Evolutionary conservation across 2,113 vertebrate genomes (phyloP), one percentile per base, ranked within the genome.

Genomic region (Syngnathus typhle): DNA sequence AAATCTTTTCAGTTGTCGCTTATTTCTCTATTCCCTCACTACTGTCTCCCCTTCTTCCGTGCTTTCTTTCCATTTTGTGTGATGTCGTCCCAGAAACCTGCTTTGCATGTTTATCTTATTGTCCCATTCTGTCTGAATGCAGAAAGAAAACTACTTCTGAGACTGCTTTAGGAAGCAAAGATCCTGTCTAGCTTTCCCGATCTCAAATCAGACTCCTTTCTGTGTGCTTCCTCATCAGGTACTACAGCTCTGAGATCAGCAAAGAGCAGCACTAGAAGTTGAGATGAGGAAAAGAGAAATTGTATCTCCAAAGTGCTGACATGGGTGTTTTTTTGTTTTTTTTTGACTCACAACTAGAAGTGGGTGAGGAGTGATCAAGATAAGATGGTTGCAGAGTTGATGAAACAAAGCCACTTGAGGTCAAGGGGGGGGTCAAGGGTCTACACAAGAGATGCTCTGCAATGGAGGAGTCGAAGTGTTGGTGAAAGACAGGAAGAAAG

Each of bases 151-250:
- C 72, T 38, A 73, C 79, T 81, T 82, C 73, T 78, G 68, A 82
- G 41, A 70, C 46, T 68, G 6, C 79, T 64, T 67, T 1, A 47
- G 74, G 81, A 75, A 77, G 68, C 59, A 32, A 32, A 32, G 27
- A 32, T 4, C 7, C 64, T 10, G 72, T 41, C 75, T 72, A 61
- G 51, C 66, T 36, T 19, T 63, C 54, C 80, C 59, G 82, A 79
- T 83, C 83, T 82, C 78, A 78, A 69, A 80, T 73, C 84, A 67
- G 82, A 85, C 75, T 71, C 38, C n/a, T 60, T 63, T 67, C 71
- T 47, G 60, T 0, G 13, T n/a, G 49, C 27, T 65, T 60, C 27
- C 52, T 65, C 61, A 43, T 58, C 7, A 1, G 36, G 55, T 59
- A 0, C 9, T 0, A 32, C 68, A 71, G 79, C 77, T 81, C 73